Evolutionary conservation across 2,797 vertebrate species (phyloP).

Genomic region (Oryzias sinensis): DNA sequence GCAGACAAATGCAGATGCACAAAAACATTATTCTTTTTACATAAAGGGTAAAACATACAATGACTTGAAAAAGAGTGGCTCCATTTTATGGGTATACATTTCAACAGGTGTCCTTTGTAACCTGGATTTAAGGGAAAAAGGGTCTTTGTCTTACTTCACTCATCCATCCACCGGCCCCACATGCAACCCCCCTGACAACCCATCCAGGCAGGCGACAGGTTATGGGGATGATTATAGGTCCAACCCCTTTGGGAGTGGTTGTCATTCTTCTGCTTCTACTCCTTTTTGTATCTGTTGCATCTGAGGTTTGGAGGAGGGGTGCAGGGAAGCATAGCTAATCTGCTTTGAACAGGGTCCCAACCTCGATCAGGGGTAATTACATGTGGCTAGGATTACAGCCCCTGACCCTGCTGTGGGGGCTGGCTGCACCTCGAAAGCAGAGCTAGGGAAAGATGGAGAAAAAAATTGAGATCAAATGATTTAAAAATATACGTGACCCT

Average conservation of each 20-base stretch:
- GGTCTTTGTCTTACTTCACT: slow-evolving; percentile 28
- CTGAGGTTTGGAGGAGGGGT: slow-evolving; percentile 33
- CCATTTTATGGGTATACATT: no score
- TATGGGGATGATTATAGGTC: slow-evolving; percentile 62
- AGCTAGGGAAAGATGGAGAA: slow-evolving; percentile 3
- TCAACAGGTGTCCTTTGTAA: no score
- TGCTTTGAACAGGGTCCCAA: slow-evolving; percentile 44
- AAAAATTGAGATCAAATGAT: slow-evolving; percentile 3
- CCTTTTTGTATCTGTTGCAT: slow-evolving; percentile 58
- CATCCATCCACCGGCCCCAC: slow-evolving; percentile 9
- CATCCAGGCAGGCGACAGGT: slow-evolving; percentile 43
- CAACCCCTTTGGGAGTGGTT: slow-evolving; percentile 47
- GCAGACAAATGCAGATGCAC: no score
- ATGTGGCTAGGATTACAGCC: slow-evolving; percentile 51
- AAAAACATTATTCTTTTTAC: no score
- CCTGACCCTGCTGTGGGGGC: slow-evolving; percentile 21
- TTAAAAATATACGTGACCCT: not conserved
- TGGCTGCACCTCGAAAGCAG: slow-evolving; percentile 33
- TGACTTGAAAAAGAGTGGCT: no score
- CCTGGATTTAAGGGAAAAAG: no score
- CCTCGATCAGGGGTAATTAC: slow-evolving; percentile 67
- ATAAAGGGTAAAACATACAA: no score
- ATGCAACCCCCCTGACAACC: not conserved
- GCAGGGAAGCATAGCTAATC: slow-evolving; percentile 55
- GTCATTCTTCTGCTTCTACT: slow-evolving; percentile 43